Evolutionary conservation across 2,888 invertebrate species (phyloP), one percentile per base, ranked within the genome.

Genomic region (Dolichopus griseipennis): DNA sequence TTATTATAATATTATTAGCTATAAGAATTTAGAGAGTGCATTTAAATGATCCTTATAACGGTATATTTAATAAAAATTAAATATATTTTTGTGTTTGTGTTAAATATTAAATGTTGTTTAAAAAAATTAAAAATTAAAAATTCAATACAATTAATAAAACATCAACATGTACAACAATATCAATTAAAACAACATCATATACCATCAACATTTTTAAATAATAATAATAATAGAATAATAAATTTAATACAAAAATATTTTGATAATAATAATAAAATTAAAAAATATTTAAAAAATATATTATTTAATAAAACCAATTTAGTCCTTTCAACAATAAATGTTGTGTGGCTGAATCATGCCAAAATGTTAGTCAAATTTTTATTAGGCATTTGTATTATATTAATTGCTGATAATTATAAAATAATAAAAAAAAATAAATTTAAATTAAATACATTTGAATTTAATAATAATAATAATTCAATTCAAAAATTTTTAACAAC

Each of bases 361-460:
- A 64, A 64, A 64, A 64, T 64, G 64, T 64, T 64, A 34, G 20
- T 34, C 34, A 64, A 64, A 64, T 33, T 64, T 64, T 64, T 64
- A 34, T 34, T 64, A 34, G 34, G 64, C 37, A 64, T 64, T 64
- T 33, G 33, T 33, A 64, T 64, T 10, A 34, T 64, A 64, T 37
- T 64, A 20, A 15, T 64, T 37, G 37, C 20, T 37, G 33, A 64
- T 64, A 64, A 22, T 62, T 22, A 12, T 21, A 21, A 62, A 62
- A 62, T 22, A 22, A 22, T 22, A 4, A 62, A 22, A 62, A 8
- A 22, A 62, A 8, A 62, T 21, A 22, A 22, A 22, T 10, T 22
- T 15, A 9, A 62, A 22, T 62, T 62, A 10, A 62, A 62, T 62
- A 10, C 9, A 22, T 10, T 10, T 20, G 18, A 62, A 62, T 22